Percentiles rank a stretch among this genome's conserved stretches.
phyloP scores from a whole-genome alignment of 2,113 vertebrate genomes.

The Epinephelus fuscoguttatus region DNA sequence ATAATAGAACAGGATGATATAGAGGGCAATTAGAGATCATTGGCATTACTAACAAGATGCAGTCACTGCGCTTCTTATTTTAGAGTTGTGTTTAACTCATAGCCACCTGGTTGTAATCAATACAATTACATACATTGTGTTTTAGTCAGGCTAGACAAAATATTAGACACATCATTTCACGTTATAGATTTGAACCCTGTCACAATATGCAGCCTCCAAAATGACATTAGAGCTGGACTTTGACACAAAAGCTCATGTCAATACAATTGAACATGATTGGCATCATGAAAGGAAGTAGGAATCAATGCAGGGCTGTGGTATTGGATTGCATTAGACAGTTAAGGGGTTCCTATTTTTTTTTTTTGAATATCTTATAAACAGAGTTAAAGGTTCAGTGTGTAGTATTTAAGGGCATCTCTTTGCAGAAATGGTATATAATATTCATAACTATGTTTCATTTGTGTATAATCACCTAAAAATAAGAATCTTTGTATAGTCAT shows the following conservation, averaged over 20 bases:
- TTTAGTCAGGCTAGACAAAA: background rate
- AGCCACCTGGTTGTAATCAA: background rate
- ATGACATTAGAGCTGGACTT: background rate
- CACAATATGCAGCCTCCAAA: background rate
- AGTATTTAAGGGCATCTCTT: too few relatives aligned
- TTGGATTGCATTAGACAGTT: background rate
- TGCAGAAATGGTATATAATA: too few relatives aligned
- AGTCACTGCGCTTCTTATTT: background rate
- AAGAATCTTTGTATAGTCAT: too few relatives aligned
- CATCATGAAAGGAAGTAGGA: background rate
- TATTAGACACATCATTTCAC: background rate
- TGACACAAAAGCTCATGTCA: background rate
- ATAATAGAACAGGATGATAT: background rate
- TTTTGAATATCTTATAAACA: too few relatives aligned
- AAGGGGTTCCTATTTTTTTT: background rate
- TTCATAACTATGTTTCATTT: too few relatives aligned
- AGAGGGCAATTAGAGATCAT: background rate
- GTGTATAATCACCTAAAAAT: too few relatives aligned
- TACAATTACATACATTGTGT: background rate
- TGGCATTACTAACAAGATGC: background rate
- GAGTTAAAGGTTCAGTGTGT: too few relatives aligned
- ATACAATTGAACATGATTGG: background rate
- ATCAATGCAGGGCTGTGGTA: background rate
- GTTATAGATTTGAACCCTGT: background rate
- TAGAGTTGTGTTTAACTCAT: background rate